Evolutionary conservation across 2,797 vertebrate species (phyloP).

Genomic region (Malurus splendens): DNA sequence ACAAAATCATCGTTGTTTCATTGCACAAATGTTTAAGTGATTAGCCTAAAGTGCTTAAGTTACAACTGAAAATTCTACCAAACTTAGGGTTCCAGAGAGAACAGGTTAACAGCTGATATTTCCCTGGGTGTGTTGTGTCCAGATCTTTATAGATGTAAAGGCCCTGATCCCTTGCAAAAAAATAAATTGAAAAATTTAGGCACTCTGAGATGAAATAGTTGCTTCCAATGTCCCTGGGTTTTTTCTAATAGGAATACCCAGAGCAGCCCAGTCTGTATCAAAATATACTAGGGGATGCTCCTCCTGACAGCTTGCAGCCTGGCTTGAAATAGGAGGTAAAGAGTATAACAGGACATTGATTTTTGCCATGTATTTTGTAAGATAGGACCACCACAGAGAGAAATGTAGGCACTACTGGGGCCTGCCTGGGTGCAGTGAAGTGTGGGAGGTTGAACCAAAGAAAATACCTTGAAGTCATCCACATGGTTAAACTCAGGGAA

Average conservation of each 20-base stretch:
- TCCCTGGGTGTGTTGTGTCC: neutral
- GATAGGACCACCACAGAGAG: neutral
- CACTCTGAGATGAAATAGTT: neutral
- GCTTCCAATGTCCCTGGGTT: neutral
- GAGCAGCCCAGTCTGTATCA: neutral
- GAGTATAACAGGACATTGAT: neutral
- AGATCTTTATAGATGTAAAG: neutral
- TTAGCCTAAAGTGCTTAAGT: conserved; percentile 28
- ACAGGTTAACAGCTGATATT: neutral
- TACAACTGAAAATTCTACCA: neutral
- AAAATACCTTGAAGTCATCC: neutral
- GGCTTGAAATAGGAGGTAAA: neutral
- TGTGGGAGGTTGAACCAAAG: neutral
- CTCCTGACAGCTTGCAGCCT: neutral
- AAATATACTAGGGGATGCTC: neutral
- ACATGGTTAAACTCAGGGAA: neutral
- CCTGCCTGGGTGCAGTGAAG: neutral
- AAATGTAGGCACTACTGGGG: neutral
- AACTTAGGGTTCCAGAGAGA: neutral
- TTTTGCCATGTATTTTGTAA: neutral
- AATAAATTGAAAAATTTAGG: neutral
- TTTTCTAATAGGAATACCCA: neutral
- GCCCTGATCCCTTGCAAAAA: neutral
- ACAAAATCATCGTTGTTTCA: neutral
- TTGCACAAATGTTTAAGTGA: conserved; percentile 9